phyloP scores from a whole-genome alignment of 2,888 invertebrate genomes.

The Mesorhabditis sp. region DNA sequence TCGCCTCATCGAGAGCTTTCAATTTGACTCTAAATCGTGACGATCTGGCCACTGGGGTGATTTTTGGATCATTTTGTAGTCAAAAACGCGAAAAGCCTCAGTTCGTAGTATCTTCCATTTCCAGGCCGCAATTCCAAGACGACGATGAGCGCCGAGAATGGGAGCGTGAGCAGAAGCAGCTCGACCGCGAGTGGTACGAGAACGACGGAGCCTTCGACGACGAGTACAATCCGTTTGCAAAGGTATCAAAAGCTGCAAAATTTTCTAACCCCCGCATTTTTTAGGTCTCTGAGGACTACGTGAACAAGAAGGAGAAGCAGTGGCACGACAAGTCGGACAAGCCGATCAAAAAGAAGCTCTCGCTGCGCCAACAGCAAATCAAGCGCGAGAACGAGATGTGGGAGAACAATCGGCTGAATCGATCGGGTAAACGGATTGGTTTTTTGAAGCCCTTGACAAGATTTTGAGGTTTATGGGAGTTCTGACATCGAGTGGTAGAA shows the following conservation, averaged over 20 bases:
- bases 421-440: conserved; percentile 61
- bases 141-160: conserved; percentile 77
- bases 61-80: too few species aligned
- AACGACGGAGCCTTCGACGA: conserved; percentile 82
- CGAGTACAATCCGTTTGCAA: conserved; percentile 79
- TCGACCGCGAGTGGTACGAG: conserved; percentile 94
- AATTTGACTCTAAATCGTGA: too few species aligned
- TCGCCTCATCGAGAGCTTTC: too few species aligned
- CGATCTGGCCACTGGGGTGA: too few species aligned
- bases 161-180: conserved; percentile 79
- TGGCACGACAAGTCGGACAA: conserved; percentile 74
- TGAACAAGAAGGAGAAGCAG: conserved; percentile 85
- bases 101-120: conserved; percentile 9
- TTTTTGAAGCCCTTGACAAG: too few species aligned
- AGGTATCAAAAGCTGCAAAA: conserved; percentile 28
- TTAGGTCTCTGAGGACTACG: conserved; percentile 73
- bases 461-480: too few species aligned
- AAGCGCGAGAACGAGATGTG: conserved; percentile 93
- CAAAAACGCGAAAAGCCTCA: too few species aligned
- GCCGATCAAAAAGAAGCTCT: conserved; percentile 68
- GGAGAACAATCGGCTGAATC: conserved; percentile 96
- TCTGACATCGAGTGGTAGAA: too few species aligned
- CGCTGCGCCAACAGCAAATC: conserved; percentile 91
- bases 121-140: conserved; percentile 43
- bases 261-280: background rate